Evolutionary conservation across 2,113 vertebrate genomes (phyloP).

Genomic region (Spheniscus mendiculus): DNA sequence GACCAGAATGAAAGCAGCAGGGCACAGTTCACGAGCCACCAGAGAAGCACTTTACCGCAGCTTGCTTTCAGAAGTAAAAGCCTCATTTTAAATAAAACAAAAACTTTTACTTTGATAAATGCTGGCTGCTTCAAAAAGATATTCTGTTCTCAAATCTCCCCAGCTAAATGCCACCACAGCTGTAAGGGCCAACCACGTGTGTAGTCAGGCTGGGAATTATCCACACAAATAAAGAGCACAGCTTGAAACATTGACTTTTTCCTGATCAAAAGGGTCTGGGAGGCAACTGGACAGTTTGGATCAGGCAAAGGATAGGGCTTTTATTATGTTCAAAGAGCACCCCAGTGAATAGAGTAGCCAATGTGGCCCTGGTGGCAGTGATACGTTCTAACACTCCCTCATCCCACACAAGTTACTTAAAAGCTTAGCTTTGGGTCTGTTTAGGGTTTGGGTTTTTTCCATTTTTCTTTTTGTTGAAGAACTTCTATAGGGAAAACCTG

Average conservation of each 20-base stretch:
- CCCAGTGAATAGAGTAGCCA: background rate
- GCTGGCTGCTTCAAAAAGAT: slow-evolving; percentile 56
- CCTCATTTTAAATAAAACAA: slow-evolving; percentile 57
- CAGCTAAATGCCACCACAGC: slow-evolving; percentile 53
- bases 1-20: slow-evolving; percentile 6
- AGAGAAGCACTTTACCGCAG: slow-evolving; percentile 13
- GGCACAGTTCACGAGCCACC: slow-evolving; percentile 30
- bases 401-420: background rate
- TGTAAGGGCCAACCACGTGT: slow-evolving; percentile 37
- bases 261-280: slow-evolving; percentile 67
- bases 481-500: background rate
- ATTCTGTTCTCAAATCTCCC: slow-evolving; percentile 25
- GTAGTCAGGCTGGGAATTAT: slow-evolving; percentile 28
- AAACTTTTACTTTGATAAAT: slow-evolving; percentile 54
- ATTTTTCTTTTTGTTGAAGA: background rate
- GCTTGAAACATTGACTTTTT: slow-evolving; percentile 67
- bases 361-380: background rate
- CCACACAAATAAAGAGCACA: slow-evolving; percentile 66
- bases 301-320: slow-evolving; percentile 53
- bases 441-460: background rate
- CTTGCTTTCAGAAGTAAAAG: slow-evolving; percentile 49
- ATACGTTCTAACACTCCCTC: background rate
- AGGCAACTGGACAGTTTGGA: slow-evolving; percentile 52
- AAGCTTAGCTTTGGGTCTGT: background rate
- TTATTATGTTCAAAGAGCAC: slow-evolving; percentile 59